Evolutionary conservation across 2,797 vertebrate genomes (phyloP).

Genomic region (Hyperoplus immaculatus): DNA sequence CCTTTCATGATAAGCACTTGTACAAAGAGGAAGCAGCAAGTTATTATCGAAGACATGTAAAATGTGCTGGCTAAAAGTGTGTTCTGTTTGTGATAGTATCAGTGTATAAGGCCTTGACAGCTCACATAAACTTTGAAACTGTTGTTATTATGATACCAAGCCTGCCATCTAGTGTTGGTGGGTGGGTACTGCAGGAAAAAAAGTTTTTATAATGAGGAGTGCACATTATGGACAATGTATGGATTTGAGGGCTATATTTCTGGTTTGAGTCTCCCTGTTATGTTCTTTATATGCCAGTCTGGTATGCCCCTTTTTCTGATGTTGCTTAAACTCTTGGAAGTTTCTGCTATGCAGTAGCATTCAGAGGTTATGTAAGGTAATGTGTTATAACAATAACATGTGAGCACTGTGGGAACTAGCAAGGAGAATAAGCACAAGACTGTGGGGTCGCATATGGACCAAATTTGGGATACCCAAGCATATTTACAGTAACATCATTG

Average conservation of each 20-base stretch:
- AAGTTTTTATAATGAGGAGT: too few relatives aligned
- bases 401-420: background rate
- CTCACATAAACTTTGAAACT: background rate
- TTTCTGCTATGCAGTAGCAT: conserved; percentile 24
- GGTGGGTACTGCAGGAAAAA: conserved; percentile 19
- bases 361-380: conserved; percentile 31
- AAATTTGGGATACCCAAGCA: background rate
- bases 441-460: conserved; percentile 3
- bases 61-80: conserved; percentile 10
- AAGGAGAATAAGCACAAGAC: background rate
- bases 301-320: background rate
- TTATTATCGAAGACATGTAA: conserved; percentile 31
- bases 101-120: background rate
- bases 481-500: background rate
- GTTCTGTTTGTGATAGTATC: conserved; percentile 28
- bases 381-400: conserved; percentile 10
- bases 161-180: conserved; percentile 78
- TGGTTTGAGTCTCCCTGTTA: conserved; percentile 12
- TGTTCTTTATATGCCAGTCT: background rate
- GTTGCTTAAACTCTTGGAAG: conserved; percentile 31
- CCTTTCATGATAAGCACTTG: background rate
- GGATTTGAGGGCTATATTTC: background rate
- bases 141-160: conserved; percentile 54
- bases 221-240: background rate
- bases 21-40: background rate